These are phyloP conservation scores for Chironomus riparius DNA, from an alignment of 2,888 invertebrate species.

Conservation along the genomic window DNA sequence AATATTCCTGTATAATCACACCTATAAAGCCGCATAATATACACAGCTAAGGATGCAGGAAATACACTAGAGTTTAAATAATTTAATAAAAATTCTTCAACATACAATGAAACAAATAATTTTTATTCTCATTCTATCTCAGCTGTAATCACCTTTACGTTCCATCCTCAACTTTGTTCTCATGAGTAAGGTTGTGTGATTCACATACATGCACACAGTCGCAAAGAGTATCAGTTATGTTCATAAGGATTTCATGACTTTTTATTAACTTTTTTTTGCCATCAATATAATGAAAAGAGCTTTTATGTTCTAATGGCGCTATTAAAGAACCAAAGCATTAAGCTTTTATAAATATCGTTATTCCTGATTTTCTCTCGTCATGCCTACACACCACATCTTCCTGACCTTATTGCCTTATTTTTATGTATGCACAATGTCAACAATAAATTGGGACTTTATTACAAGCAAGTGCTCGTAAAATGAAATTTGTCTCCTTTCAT, in stretches of 20 bases:
- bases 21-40: too few species aligned
- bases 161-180: too few species aligned
- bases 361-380: not conserved
- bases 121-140: too few species aligned
- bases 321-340: slow-evolving; percentile 6
- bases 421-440: not conserved
- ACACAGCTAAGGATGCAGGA: too few species aligned
- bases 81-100: too few species aligned
- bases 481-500: not conserved
- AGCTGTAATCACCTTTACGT: too few species aligned
- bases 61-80: too few species aligned
- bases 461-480: not conserved
- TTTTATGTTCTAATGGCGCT: slow-evolving; percentile 5
- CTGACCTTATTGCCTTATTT: not conserved
- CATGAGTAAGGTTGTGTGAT: too few species aligned
- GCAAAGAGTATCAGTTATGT: not conserved
- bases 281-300: not conserved
- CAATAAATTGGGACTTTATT: not conserved
- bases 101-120: too few species aligned
- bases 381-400: not conserved
- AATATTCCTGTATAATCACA: too few species aligned
- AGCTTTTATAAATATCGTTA: slow-evolving; percentile 23
- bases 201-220: too few species aligned
- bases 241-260: slow-evolving; percentile 6
- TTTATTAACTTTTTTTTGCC: slow-evolving; percentile 9